These are phyloP conservation scores for Athalia cordata DNA, from an alignment of 2,888 invertebrate species.

Conservation along the genomic window DNA sequence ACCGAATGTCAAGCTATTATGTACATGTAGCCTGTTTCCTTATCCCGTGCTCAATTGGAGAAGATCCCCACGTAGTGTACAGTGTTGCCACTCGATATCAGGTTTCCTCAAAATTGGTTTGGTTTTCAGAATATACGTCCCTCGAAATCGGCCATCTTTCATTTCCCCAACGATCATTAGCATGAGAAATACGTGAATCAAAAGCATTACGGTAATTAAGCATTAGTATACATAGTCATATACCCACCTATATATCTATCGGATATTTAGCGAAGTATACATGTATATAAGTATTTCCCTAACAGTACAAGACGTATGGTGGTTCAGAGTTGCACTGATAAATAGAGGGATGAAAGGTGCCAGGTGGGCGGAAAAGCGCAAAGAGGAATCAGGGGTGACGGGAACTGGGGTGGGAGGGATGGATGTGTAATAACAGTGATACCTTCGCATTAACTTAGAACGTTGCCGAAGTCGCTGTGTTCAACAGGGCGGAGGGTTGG, in stretches of 20 bases:
- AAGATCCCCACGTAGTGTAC: not conserved
- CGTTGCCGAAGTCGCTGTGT: slow-evolving; percentile 38
- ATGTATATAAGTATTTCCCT: not conserved
- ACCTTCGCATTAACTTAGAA: slow-evolving; percentile 36
- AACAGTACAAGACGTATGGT: not conserved
- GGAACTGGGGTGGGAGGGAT: not conserved
- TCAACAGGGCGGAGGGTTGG: slow-evolving; percentile 11
- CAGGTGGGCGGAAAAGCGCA: too few species aligned
- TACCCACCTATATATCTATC: not conserved
- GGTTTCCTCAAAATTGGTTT: not conserved
- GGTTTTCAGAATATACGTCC: not conserved
- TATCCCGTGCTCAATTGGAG: not conserved
- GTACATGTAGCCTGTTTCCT: not conserved
- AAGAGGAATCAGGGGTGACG: slow-evolving; percentile 15
- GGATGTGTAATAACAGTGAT: slow-evolving; percentile 33
- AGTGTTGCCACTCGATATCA: not conserved
- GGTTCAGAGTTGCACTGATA: slow-evolving; percentile 15
- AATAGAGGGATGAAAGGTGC: not conserved
- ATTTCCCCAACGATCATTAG: not conserved
- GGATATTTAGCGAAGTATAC: not conserved
- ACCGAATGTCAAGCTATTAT: not conserved
- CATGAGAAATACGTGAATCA: slow-evolving; percentile 14
- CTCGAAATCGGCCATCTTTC: not conserved
- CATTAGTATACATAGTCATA: slow-evolving; percentile 2
- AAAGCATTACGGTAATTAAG: not conserved